Percentiles rank a stretch among this genome's conserved stretches.
Evolutionary conservation across 2,888 invertebrate species (phyloP).

Genomic region (Lagria hirta): DNA sequence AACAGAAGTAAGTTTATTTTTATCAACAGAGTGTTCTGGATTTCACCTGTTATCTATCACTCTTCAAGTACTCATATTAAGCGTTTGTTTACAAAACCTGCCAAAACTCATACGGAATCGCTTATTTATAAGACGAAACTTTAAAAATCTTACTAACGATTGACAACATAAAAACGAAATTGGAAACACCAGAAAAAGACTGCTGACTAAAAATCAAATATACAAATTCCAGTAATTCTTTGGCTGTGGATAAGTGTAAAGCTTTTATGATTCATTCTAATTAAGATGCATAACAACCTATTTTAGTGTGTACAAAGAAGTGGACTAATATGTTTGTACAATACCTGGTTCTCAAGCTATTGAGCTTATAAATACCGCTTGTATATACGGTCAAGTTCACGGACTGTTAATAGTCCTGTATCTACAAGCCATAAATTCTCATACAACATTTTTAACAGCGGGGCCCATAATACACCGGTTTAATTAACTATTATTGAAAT

Average conservation of each 20-base stretch:
- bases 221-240: slow-evolving; percentile 1
- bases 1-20: no score
- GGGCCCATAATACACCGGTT: slow-evolving; percentile 4
- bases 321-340: slow-evolving; percentile 35
- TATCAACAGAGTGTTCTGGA: slow-evolving; percentile 12
- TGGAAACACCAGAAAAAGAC: neutral
- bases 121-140: slow-evolving; percentile 12
- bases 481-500: no score
- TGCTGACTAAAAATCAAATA: neutral
- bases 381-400: slow-evolving; percentile 21
- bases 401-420: slow-evolving; percentile 10
- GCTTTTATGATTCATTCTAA: no score
- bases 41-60: slow-evolving; percentile 23
- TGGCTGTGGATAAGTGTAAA: no score
- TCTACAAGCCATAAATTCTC: slow-evolving; percentile 12
- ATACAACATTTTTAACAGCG: slow-evolving; percentile 7
- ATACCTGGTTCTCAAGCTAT: slow-evolving; percentile 28
- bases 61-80: slow-evolving; percentile 24
- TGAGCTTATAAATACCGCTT: slow-evolving; percentile 10
- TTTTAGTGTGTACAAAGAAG: slow-evolving; percentile 19
- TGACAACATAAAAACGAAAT: slow-evolving; percentile 11
- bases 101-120: slow-evolving; percentile 12
- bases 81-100: slow-evolving; percentile 14
- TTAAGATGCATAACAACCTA: slow-evolving; percentile 18
- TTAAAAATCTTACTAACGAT: slow-evolving; percentile 12